Evolutionary conservation across 2,888 invertebrate genomes (phyloP).

Genomic region (Argynnis bischoffii): DNA sequence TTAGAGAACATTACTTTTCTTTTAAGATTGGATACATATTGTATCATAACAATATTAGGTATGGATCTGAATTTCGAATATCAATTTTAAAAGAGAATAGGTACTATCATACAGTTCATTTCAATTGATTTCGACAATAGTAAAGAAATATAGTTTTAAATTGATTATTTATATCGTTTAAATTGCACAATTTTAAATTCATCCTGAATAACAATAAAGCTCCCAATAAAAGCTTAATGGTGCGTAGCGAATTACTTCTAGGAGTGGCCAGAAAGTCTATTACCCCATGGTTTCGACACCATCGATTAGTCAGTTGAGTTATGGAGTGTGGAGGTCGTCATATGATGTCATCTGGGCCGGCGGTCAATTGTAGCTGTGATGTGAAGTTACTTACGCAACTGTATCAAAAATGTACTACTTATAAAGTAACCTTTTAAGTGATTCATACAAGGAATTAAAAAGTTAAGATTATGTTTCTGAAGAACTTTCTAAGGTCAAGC

Average conservation of each 20-base stretch:
- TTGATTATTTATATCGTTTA: too few relatives aligned
- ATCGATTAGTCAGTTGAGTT: slow-evolving; percentile 41
- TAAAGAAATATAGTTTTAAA: too few relatives aligned
- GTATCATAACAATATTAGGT: too few relatives aligned
- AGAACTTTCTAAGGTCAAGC: too few relatives aligned
- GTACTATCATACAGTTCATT: too few relatives aligned
- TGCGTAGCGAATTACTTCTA: slow-evolving; percentile 49
- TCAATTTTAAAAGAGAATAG: too few relatives aligned
- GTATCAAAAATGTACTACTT: slow-evolving; percentile 20
- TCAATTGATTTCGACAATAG: too few relatives aligned
- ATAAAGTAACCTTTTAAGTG: slow-evolving; percentile 1
- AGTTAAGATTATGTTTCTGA: neutral
- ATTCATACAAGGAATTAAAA: slow-evolving; percentile 5
- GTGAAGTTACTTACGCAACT: slow-evolving; percentile 27
- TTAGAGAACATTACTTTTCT: too few relatives aligned
- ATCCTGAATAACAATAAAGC: neutral
- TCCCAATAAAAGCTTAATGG: slow-evolving; percentile 45
- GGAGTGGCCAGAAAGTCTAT: slow-evolving; percentile 48
- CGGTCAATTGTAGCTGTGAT: slow-evolving; percentile 56
- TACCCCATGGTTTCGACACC: slow-evolving; percentile 49
- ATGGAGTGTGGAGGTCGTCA: slow-evolving; percentile 38
- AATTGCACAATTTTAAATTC: neutral
- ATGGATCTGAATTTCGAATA: too few relatives aligned
- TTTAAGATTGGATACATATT: too few relatives aligned
- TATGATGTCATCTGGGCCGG: slow-evolving; percentile 67